These are phyloP conservation scores for Brachyhypopomus occidentalis DNA, from an alignment of 2,113 vertebrate genomes.

Conservation along the genomic window DNA sequence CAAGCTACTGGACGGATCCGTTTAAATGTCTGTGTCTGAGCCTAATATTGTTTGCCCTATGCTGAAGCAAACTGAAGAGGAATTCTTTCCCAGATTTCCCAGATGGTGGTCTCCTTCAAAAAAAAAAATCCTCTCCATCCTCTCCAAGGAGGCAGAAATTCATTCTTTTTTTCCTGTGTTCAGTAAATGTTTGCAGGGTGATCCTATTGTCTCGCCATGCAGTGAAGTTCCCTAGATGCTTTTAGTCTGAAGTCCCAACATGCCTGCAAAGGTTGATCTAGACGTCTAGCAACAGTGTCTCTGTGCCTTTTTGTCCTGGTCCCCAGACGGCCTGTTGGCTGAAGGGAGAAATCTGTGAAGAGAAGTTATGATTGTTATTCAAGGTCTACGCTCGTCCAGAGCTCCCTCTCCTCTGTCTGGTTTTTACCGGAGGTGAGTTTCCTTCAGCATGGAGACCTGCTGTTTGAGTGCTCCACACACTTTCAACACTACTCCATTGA, in stretches of 20 bases:
- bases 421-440: conserved; percentile 25
- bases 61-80: not conserved
- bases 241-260: conserved; percentile 51
- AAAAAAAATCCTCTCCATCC: not conserved
- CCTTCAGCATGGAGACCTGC: not conserved
- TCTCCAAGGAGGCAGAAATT: not conserved
- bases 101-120: conserved; percentile 10
- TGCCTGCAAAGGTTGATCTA: conserved; percentile 63
- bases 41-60: not conserved
- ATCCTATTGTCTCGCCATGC: conserved; percentile 49
- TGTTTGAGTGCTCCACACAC: not conserved
- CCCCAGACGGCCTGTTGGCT: conserved; percentile 25
- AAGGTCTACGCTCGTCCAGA: conserved; percentile 8
- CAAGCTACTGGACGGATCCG: not conserved
- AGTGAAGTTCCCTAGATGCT: conserved; percentile 39
- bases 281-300: conserved; percentile 54
- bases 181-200: conserved; percentile 58
- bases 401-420: conserved; percentile 28
- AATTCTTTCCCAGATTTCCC: conserved; percentile 2
- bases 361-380: conserved; percentile 34
- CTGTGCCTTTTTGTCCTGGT: conserved; percentile 24
- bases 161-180: not conserved
- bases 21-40: not conserved
- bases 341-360: conserved; percentile 45
- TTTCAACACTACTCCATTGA: conserved; percentile 6